Evolutionary conservation across 2,797 vertebrate species (phyloP).

Genomic region (Limosa lapponica): DNA sequence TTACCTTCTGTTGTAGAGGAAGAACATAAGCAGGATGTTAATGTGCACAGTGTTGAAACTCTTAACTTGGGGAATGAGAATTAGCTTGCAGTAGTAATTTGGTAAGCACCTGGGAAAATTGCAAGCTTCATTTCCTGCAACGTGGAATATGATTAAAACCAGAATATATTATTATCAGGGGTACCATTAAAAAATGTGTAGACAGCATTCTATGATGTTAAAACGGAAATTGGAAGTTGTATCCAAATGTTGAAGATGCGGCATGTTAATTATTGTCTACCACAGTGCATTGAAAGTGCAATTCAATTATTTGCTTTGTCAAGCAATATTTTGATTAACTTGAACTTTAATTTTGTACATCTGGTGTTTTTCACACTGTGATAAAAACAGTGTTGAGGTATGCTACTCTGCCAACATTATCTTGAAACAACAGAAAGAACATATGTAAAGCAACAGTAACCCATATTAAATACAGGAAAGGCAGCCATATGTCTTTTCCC

Average conservation of each 20-base stretch:
- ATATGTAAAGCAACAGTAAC: background rate
- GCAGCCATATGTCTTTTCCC: background rate
- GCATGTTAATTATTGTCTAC: constrained; percentile 94
- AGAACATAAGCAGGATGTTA: constrained; percentile 87
- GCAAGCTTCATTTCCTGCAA: constrained; percentile 86
- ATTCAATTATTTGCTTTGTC: constrained; percentile 88
- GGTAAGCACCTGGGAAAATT: constrained; percentile 92
- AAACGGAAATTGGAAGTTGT: constrained; percentile 95
- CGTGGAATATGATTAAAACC: constrained; percentile 97
- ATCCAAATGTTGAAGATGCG: constrained; percentile 86
- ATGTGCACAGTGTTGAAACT: constrained; percentile 88
- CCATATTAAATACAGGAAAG: background rate
- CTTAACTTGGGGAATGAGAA: constrained; percentile 89
- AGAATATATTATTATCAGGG: constrained; percentile 96
- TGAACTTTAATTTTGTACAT: constrained; percentile 78
- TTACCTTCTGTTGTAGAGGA: constrained; percentile 91
- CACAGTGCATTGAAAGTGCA: constrained; percentile 85
- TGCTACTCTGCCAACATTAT: background rate
- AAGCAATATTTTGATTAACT: constrained; percentile 84
- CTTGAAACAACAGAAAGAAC: constrained; percentile 45
- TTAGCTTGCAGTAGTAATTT: constrained; percentile 96
- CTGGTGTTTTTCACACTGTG: constrained; percentile 74
- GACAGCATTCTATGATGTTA: constrained; percentile 91
- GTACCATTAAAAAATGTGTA: constrained; percentile 98
- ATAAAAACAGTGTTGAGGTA: constrained; percentile 45